A percentile compares a stretch with the other conserved stretches of the same genome.
phyloP scores from a whole-genome alignment of 2,888 invertebrate genomes.

The Malachius bipustulatus region DNA sequence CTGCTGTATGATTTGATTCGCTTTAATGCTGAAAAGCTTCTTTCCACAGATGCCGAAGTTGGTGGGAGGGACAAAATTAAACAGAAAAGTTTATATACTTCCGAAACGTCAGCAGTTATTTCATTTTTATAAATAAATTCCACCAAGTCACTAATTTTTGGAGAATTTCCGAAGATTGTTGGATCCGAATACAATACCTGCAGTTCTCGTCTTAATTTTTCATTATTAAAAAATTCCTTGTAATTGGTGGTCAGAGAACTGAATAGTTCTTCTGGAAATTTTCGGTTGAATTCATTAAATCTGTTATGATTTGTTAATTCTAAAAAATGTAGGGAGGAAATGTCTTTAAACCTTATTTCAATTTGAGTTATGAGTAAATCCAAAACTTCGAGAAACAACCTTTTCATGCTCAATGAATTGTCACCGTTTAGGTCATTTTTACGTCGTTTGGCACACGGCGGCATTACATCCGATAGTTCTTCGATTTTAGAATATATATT shows the following conservation, averaged over 20 bases:
- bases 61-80: not conserved
- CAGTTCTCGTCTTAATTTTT: conserved; percentile 7
- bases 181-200: conserved; percentile 7
- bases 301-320: conserved; percentile 6
- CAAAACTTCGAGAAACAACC: conserved; percentile 5
- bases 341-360: conserved; percentile 8
- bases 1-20: conserved; percentile 6
- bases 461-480: conserved; percentile 1
- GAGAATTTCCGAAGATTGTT: too few relatives aligned
- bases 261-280: conserved; percentile 7
- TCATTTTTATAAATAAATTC: conserved; percentile 6
- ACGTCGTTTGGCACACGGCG: too few relatives aligned
- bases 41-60: conserved; percentile 4
- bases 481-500: too few relatives aligned
- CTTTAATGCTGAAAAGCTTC: conserved; percentile 9
- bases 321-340: conserved; percentile 7
- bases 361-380: conserved; percentile 7
- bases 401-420: too few relatives aligned
- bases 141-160: conserved; percentile 2
- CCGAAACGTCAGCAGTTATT: conserved; percentile 1
- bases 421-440: too few relatives aligned
- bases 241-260: conserved; percentile 5
- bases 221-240: conserved; percentile 6
- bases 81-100: not conserved
- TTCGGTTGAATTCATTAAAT: conserved; percentile 5